phyloP scores from a whole-genome alignment of 2,797 vertebrate species.

The Siniperca obscura region DNA sequence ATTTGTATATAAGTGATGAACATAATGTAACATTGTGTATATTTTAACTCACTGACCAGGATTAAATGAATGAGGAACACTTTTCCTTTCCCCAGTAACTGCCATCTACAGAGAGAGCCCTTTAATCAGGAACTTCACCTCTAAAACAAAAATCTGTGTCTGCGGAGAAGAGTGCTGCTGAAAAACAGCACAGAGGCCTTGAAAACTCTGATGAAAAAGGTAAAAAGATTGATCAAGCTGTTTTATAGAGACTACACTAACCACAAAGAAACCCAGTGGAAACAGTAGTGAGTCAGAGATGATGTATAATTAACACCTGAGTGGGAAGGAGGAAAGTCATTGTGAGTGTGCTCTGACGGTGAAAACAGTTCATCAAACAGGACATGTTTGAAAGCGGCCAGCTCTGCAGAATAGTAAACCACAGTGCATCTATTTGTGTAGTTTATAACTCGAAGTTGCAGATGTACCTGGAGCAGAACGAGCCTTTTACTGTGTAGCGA shows the following conservation, averaged over 20 bases:
- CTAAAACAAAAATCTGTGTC: constrained; percentile 2
- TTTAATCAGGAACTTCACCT: neutral
- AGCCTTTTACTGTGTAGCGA: constrained; percentile 31
- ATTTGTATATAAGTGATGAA: neutral
- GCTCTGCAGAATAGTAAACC: neutral
- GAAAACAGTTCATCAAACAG: constrained; percentile 8
- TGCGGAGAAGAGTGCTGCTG: neutral
- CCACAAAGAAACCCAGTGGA: neutral
- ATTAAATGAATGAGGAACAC: neutral
- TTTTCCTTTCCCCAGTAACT: neutral
- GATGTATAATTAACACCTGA: constrained; percentile 1
- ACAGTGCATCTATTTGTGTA: constrained; percentile 2
- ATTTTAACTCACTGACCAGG: neutral
- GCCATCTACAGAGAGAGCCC: neutral
- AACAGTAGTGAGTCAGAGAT: neutral
- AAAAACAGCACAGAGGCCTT: constrained; percentile 2
- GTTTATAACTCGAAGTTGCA: constrained; percentile 10
- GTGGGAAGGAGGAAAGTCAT: neutral
- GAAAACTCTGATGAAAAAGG: neutral
- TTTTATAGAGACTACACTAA: neutral
- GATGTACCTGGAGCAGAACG: constrained; percentile 38
- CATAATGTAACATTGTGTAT: neutral
- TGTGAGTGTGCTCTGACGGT: neutral
- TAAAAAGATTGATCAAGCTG: neutral
- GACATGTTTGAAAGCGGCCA: constrained; percentile 5